phyloP scores from a whole-genome alignment of 2,113 vertebrate species.

The Diadophis punctatus region DNA sequence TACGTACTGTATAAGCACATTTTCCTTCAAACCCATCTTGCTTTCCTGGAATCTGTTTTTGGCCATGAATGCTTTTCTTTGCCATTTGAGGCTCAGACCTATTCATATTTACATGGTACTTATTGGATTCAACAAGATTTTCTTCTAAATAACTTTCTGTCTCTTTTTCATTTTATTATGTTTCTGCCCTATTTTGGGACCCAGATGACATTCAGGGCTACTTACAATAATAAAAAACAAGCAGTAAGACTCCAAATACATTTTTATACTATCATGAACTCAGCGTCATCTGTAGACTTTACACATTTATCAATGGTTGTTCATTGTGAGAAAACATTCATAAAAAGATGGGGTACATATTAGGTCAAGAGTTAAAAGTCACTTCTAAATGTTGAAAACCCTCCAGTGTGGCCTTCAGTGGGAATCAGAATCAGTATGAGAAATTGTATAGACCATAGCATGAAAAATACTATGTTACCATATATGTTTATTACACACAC shows the following conservation, averaged over 20 bases:
- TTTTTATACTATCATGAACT: not conserved
- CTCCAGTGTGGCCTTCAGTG: not conserved
- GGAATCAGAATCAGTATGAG: not conserved
- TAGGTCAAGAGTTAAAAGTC: not conserved
- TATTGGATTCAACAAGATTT: not conserved
- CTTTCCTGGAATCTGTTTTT: not conserved
- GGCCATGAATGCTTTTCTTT: not conserved
- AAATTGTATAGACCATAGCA: not conserved
- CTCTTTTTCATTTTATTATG: not conserved
- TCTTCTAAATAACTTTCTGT: not conserved
- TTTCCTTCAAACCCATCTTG: not conserved
- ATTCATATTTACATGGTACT: not conserved
- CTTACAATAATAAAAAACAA: not conserved
- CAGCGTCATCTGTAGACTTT: not conserved
- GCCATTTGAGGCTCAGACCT: not conserved
- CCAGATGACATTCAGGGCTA: not conserved
- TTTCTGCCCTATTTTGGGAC: not conserved
- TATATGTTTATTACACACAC: not conserved
- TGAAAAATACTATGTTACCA: not conserved
- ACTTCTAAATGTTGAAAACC: not conserved
- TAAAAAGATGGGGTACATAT: not conserved
- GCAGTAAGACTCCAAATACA: not conserved
- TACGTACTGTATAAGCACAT: not conserved
- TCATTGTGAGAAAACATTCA: not conserved
- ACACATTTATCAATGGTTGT: not conserved